Evolutionary conservation across 2,113 vertebrate species (phyloP).

Genomic region (Laticauda laticaudata): DNA sequence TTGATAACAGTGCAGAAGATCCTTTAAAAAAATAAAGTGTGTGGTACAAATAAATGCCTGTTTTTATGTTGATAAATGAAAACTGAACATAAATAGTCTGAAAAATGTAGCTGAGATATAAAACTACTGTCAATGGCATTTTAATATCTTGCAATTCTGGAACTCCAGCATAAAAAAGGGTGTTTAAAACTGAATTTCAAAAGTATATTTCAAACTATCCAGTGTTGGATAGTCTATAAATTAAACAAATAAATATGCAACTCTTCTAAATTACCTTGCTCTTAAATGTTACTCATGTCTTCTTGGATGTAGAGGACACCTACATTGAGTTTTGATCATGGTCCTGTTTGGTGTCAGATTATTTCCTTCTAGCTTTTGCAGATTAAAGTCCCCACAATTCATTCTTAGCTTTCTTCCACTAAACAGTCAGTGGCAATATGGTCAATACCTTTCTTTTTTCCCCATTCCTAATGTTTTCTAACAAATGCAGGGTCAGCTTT

Average conservation of each 20-base stretch:
- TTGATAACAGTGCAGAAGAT: background rate
- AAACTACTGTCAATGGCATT: background rate
- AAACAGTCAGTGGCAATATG: background rate
- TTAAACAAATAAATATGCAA: background rate
- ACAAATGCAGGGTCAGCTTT: background rate
- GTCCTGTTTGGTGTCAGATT: background rate
- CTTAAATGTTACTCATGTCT: background rate
- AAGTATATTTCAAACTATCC: background rate
- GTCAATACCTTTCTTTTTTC: background rate
- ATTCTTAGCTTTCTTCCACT: background rate
- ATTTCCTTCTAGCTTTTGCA: background rate
- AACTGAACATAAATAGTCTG: background rate
- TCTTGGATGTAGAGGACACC: background rate
- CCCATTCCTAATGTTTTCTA: background rate
- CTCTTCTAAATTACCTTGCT: background rate
- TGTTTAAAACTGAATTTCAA: background rate
- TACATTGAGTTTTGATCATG: background rate
- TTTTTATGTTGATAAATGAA: background rate
- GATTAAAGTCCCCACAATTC: background rate
- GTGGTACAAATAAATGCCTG: background rate
- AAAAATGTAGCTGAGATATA: background rate
- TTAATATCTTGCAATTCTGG: background rate
- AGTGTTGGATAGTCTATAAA: background rate
- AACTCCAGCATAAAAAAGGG: background rate
- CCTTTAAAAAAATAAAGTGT: background rate